Base-by-base conservation (phyloP, 2,113 vertebrate genomes). In the Corythoichthys intestinalis region DNA sequence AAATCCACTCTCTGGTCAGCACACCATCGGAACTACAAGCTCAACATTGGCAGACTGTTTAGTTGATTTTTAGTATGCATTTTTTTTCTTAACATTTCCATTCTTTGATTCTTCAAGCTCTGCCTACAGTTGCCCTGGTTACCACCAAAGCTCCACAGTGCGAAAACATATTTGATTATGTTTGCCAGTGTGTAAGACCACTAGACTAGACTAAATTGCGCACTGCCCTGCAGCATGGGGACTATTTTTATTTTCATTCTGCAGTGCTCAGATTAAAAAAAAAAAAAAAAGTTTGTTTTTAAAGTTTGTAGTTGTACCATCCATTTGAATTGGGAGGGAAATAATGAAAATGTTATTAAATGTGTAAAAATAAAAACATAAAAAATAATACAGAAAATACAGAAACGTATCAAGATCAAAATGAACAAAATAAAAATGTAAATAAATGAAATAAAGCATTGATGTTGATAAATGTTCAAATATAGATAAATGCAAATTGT, bases 151-250 rank as follows among this genome's bases (percentile, higher is more conserved):
- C 61, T 34, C 61, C 61, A 14, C 61, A 48, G n/a, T 14, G 61
- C 41, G 44, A 63, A 63, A 46, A 28, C 61, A 47, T 63, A 63
- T 46, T 34, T 28, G 41, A 63, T 28, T 47, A 46, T 47, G 20
- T 63, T 63, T 14, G 61, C 61, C 44, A 63, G 61, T 63, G 61
- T 47, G 20, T 47, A 14, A 63, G 61, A 48, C 61, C 44, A 63
- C 61, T 47, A 14, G 61, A 63, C 61, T 8, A 28, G 61, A 47
- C 41, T 13, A 47, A 34, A 63, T 12, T 63, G 61, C 3, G 20
- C 6, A 34, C 61, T 34, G 61, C 44, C 61, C 61, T 14, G 41
- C 41, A 34, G 61, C 61, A 63, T 34, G 41, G 11, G 3, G n/a
- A 28, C 41, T 63, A 47, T 63, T 47, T 63, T 47, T 47, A 13